A percentile compares a stretch with the other conserved stretches of the same genome.
Conservation (phyloP, 2,797 vertebrate species). For the Catharus ustulatus region DNA sequence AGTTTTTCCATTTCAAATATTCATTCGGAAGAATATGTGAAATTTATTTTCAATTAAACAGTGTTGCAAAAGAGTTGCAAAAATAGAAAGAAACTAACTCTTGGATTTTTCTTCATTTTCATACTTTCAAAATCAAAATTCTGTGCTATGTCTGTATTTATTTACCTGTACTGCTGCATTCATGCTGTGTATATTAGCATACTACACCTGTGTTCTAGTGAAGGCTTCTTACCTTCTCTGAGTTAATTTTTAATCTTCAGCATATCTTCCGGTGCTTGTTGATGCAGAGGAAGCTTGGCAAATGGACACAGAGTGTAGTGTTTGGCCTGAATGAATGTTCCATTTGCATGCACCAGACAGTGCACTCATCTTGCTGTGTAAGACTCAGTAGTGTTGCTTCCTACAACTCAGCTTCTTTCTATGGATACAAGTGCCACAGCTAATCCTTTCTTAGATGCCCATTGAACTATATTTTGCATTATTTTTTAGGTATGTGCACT, state of each 20-base stretch:
- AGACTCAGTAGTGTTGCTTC: not conserved
- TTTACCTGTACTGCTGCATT: not conserved
- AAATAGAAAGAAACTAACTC: not conserved
- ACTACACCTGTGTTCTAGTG: not conserved
- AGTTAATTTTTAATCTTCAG: not conserved
- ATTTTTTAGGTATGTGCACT: not conserved
- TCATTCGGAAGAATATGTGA: not conserved
- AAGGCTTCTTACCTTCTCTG: not conserved
- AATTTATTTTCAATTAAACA: not conserved
- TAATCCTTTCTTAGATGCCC: not conserved
- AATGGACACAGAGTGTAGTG: not conserved
- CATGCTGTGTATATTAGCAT: not conserved
- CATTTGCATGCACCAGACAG: not conserved
- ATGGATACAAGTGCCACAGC: not conserved
- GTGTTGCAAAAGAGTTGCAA: not conserved
- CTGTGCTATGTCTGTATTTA: not conserved
- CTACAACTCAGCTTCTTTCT: not conserved
- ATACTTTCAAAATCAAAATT: not conserved
- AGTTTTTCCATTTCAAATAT: not conserved
- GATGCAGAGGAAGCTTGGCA: not conserved
- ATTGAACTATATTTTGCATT: not conserved
- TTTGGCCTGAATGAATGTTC: not conserved
- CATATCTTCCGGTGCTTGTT: not conserved
- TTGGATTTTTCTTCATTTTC: not conserved
- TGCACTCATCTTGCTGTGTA: not conserved